Conservation (phyloP, 2,888 invertebrate genomes). For the Idaea biselata region DNA sequence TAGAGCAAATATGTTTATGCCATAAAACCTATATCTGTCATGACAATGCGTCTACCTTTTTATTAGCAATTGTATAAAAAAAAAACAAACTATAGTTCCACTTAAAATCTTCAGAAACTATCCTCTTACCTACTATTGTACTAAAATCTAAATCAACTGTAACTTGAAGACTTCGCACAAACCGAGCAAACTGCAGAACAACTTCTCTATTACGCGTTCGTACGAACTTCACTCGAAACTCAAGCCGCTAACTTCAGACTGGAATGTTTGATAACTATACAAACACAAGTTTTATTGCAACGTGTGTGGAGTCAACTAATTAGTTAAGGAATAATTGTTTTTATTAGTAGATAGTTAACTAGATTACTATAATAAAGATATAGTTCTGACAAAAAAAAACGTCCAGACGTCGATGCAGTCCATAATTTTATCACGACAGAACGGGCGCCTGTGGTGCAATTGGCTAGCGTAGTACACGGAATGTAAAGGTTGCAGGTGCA, state of each 20-base stretch:
- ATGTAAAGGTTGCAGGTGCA: no score
- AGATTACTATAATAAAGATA: no score
- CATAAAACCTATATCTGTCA: no score
- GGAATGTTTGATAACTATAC: slow-evolving; percentile 58
- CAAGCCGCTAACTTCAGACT: slow-evolving; percentile 45
- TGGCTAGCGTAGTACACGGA: no score
- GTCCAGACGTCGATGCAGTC: no score
- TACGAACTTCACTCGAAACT: slow-evolving; percentile 62
- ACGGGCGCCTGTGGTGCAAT: no score
- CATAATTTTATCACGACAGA: no score
- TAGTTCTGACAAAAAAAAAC: no score
- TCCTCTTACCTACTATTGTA: neutral
- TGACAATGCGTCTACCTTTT: no score
- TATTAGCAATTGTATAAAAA: neutral
- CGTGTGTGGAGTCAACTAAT: slow-evolving; percentile 58
- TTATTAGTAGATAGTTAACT: slow-evolving; percentile 19
- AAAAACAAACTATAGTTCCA: neutral
- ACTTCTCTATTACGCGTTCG: slow-evolving; percentile 60
- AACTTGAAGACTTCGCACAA: slow-evolving; percentile 30
- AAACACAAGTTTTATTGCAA: slow-evolving; percentile 59
- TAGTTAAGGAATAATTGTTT: slow-evolving; percentile 61
- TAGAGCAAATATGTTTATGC: no score
- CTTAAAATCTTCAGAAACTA: neutral
- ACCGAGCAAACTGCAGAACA: slow-evolving; percentile 50
- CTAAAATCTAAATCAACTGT: neutral